Conservation (phyloP, 1,140 invertebrate genomes). For the Neocloeon triangulifer region DNA sequence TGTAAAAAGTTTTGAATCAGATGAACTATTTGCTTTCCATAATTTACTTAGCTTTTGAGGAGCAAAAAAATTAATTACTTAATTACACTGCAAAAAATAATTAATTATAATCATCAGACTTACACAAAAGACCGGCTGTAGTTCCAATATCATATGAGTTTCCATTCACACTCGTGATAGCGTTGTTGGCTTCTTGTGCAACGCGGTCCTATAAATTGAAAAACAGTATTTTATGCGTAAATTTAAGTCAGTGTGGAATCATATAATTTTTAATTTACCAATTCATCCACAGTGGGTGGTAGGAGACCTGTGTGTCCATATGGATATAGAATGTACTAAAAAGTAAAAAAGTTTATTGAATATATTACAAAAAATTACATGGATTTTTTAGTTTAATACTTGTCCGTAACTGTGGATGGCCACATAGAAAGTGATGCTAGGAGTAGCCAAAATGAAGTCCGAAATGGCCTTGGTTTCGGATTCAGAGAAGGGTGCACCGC, state of each 20-base stretch:
- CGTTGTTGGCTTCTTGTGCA: slow-evolving; percentile 10
- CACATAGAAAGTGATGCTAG: too few species aligned
- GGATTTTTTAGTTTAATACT: too few species aligned
- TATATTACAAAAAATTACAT: too few species aligned
- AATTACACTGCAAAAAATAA: too few species aligned
- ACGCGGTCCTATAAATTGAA: slow-evolving; percentile 11
- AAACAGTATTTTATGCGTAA: slow-evolving; percentile 6
- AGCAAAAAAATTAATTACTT: too few species aligned
- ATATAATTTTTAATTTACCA: slow-evolving; percentile 75
- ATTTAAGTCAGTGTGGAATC: slow-evolving; percentile 63
- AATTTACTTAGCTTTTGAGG: too few species aligned
- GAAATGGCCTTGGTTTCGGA: slow-evolving; percentile 61
- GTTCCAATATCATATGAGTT: slow-evolving; percentile 12
- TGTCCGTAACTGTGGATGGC: too few species aligned
- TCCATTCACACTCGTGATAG: slow-evolving; percentile 12
- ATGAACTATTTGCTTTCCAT: background rate
- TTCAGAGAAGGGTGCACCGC: slow-evolving; percentile 69
- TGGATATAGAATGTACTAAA: too few species aligned
- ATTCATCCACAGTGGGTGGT: slow-evolving; percentile 63
- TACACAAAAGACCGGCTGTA: slow-evolving; percentile 12
- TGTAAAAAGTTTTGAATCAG: background rate
- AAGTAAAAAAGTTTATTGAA: too few species aligned
- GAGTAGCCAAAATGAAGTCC: slow-evolving; percentile 30
- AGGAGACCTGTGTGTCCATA: slow-evolving; percentile 23
- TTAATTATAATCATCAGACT: too few species aligned